Base-by-base conservation (phyloP, 1,140 invertebrate species). In the Pogonognathellus flavescens region DNA sequence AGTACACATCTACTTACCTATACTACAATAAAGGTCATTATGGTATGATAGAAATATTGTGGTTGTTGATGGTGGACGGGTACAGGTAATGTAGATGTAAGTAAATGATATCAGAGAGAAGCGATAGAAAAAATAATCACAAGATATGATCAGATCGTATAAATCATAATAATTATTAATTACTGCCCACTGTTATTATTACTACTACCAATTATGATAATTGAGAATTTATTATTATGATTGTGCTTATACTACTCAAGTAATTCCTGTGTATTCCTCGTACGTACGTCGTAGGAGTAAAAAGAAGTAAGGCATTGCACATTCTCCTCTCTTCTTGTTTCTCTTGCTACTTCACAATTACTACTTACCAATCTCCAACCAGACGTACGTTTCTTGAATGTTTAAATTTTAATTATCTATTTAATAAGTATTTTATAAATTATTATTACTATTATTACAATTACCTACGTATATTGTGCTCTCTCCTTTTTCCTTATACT, bases 151-250 rank as follows among this genome's bases (percentile, higher is more conserved):
- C 70, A 76, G 70, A 76, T 50, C 70, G 41, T 50, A 76, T 76
- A 76, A 76, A n/a, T 76, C 70, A 76, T 76, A 76, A 76, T 76
- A 76, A 76, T 76, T 76, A 76, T 76, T 76, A 76, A 76, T 76
- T 76, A 76, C 70, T 76, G 70, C 70, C 70, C 70, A 76, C 70
- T 76, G 70, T 76, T 76, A 76, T 76, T 76, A 76, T 76, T 76
- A 76, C 70, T 31, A 57, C 53, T 57, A 57, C 53, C 53, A 57
- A 57, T 76, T 50, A 76, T 76, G n/a, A 49, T 76, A 50, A 66
- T 66, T 66, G 70, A 76, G 70, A 31, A 76, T 25, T 76, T 76
- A 76, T 76, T 49, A 76, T 76, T 76, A 76, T 25, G 49, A 50
- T 76, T 76, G 41, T 76, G 31, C 70, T 31, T 49, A n/a, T 76